Conservation (phyloP, 1,140 invertebrate species). For the Babylonia areolata region DNA sequence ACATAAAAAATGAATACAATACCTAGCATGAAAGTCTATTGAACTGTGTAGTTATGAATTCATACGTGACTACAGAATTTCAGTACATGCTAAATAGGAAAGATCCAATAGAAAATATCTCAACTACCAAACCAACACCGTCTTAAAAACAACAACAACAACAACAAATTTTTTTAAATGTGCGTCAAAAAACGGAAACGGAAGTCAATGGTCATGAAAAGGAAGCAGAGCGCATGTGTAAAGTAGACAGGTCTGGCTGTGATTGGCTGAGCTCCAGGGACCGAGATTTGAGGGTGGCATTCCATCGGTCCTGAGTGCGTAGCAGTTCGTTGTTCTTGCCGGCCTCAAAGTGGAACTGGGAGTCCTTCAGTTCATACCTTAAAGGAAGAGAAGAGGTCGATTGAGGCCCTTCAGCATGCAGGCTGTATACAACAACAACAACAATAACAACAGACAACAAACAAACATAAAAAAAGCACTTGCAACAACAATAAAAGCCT, state of each 20-base stretch:
- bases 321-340: slow-evolving; percentile 63
- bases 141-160: background rate
- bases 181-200: background rate
- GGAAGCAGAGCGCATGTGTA: background rate
- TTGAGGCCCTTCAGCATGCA: too few species aligned
- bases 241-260: background rate
- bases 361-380: slow-evolving; percentile 62
- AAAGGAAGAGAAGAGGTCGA: slow-evolving; percentile 6
- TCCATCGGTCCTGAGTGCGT: slow-evolving; percentile 54
- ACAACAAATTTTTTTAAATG: background rate
- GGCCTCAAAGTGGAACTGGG: slow-evolving; percentile 62
- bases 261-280: background rate
- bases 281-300: slow-evolving; percentile 40
- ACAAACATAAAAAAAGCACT: too few species aligned
- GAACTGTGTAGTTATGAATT: too few species aligned
- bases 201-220: background rate
- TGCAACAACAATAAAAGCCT: too few species aligned
- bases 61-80: too few species aligned
- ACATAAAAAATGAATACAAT: too few species aligned
- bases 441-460: too few species aligned
- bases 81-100: too few species aligned
- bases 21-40: too few species aligned
- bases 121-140: background rate
- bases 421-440: too few species aligned
- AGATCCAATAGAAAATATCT: background rate